A percentile compares a stretch with the other conserved stretches of the same genome.
phyloP scores from a whole-genome alignment of 2,888 invertebrate genomes.

The Limenitis arthemis region DNA sequence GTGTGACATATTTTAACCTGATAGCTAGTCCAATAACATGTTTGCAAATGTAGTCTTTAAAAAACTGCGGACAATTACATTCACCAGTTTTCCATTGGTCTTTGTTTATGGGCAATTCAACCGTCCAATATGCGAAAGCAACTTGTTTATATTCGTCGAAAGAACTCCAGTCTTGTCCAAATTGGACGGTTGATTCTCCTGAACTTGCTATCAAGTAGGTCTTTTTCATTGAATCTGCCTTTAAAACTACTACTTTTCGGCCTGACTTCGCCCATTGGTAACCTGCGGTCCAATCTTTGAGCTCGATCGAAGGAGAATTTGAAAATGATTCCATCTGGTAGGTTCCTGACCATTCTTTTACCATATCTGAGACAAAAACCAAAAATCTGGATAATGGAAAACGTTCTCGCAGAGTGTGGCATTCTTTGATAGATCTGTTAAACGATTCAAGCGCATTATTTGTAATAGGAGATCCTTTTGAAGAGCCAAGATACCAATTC shows the following conservation, averaged over 20 bases:
- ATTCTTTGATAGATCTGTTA: conserved; percentile 19
- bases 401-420: conserved; percentile 10
- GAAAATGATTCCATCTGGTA: conserved; percentile 3
- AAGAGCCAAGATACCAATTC: conserved; percentile 16
- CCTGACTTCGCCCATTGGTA: conserved; percentile 20
- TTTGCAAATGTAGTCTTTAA: too few relatives aligned
- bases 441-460: not conserved
- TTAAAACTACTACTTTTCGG: conserved; percentile 6
- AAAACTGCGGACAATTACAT: too few relatives aligned
- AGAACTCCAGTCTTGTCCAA: not conserved
- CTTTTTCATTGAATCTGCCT: not conserved
- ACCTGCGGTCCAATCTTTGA: conserved; percentile 1
- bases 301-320: not conserved
- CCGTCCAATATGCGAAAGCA: too few relatives aligned
- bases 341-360: conserved; percentile 16
- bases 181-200: not conserved
- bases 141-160: too few relatives aligned
- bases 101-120: too few relatives aligned
- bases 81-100: too few relatives aligned
- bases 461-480: conserved; percentile 8
- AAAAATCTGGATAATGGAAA: conserved; percentile 21
- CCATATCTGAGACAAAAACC: conserved; percentile 18
- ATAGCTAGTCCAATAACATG: too few relatives aligned
- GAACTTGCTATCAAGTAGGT: not conserved
- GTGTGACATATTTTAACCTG: too few relatives aligned